Percentiles rank a stretch among this genome's conserved stretches.
phyloP scores from a whole-genome alignment of 2,888 invertebrate genomes.

The Agrochola circellaris region DNA sequence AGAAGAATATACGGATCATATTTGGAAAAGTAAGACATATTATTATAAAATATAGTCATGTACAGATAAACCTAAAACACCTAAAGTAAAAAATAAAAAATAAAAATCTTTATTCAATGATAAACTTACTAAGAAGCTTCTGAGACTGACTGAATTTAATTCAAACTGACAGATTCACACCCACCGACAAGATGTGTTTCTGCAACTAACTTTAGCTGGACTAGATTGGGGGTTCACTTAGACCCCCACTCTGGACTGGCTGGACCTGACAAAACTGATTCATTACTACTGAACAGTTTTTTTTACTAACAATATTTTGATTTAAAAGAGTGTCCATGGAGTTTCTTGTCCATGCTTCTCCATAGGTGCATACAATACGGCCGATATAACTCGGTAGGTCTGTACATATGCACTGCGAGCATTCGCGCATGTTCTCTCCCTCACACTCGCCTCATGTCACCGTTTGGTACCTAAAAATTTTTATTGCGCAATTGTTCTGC shows the following conservation, averaged over 20 bases:
- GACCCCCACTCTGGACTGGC: background rate
- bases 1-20: slow-evolving; percentile 84
- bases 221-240: background rate
- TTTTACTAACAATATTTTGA: background rate
- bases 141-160: background rate
- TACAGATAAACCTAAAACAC: background rate
- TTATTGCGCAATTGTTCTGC: too few species aligned
- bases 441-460: too few species aligned
- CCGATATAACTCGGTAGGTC: too few species aligned
- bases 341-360: background rate
- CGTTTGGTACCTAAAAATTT: too few species aligned
- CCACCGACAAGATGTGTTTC: background rate
- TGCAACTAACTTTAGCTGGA: too few species aligned
- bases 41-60: background rate
- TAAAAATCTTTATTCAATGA: background rate
- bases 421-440: too few species aligned
- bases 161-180: background rate
- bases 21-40: slow-evolving; percentile 83
- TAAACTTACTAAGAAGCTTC: background rate
- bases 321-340: background rate
- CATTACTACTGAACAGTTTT: background rate
- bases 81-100: background rate
- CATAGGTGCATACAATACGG: background rate
- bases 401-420: too few species aligned
- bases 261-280: background rate